Conservation (phyloP, 35 echinoderm and acorn worm genomes). For the Ophiothrix spiculata region DNA sequence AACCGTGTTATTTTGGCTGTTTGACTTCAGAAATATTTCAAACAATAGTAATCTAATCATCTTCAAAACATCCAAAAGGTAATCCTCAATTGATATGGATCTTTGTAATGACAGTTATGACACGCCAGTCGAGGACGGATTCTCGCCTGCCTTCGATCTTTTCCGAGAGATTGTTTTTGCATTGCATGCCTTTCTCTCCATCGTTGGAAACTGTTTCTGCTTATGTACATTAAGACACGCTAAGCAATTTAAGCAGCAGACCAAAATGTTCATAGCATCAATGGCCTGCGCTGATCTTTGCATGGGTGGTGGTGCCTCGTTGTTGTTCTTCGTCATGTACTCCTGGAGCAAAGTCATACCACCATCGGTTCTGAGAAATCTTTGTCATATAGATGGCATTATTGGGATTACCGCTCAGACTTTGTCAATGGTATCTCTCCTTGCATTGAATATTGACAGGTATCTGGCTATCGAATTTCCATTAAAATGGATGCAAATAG, state of each 20-base stretch:
- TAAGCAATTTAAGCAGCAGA: not conserved
- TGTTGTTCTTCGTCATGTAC: not conserved
- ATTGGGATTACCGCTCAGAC: not conserved
- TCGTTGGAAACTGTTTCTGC: slow-evolving; percentile 5
- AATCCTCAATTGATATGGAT: too few species aligned
- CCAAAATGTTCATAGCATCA: not conserved
- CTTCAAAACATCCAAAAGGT: too few species aligned
- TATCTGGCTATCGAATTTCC: not conserved
- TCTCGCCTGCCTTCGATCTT: not conserved
- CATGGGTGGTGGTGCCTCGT: not conserved
- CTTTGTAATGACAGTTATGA: too few species aligned
- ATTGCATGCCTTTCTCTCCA: not conserved
- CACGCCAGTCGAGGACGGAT: too few species aligned
- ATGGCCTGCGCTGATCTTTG: not conserved
- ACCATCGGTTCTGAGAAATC: not conserved
- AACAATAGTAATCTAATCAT: too few species aligned
- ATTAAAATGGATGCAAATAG: not conserved
- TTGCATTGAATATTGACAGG: not conserved
- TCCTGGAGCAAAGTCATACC: not conserved
- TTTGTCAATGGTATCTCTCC: not conserved
- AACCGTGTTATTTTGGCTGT: too few species aligned
- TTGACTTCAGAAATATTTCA: too few species aligned
- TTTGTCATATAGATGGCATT: not conserved
- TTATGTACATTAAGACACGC: not conserved
- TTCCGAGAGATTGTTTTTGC: not conserved